Percentiles rank a stretch among this genome's conserved stretches.
Conservation (phyloP, 2,888 invertebrate species). For the Apantesis nais region DNA sequence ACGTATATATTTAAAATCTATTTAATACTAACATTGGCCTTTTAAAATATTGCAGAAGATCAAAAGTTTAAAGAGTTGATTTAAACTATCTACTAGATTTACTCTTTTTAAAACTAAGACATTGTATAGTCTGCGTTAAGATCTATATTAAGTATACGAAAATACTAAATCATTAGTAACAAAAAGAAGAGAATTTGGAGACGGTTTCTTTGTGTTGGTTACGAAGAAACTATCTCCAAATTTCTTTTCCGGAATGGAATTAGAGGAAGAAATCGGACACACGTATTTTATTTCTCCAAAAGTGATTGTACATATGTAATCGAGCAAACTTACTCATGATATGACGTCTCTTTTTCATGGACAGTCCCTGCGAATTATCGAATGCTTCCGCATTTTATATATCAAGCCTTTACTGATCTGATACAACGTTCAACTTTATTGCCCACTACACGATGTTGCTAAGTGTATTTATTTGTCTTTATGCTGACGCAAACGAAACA, state of each 20-base stretch:
- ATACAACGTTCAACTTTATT: slow-evolving; percentile 13
- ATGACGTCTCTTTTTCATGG: slow-evolving; percentile 19
- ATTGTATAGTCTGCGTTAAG: too few relatives aligned
- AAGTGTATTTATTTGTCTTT: not conserved
- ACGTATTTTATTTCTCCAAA: slow-evolving; percentile 7
- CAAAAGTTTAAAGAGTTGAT: too few relatives aligned
- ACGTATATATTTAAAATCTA: too few relatives aligned
- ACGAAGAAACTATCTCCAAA: not conserved
- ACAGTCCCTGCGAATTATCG: slow-evolving; percentile 25
- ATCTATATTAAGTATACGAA: too few relatives aligned
- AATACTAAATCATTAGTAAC: too few relatives aligned
- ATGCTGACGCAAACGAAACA: slow-evolving; percentile 3
- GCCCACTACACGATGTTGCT: not conserved
- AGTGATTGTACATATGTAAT: slow-evolving; percentile 10
- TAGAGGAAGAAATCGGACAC: not conserved
- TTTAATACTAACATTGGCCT: too few relatives aligned
- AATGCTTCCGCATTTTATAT: slow-evolving; percentile 38
- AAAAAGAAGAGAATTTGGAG: too few relatives aligned
- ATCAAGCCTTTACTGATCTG: slow-evolving; percentile 15
- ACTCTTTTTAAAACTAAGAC: too few relatives aligned
- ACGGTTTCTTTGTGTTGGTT: too few relatives aligned
- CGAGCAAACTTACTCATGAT: slow-evolving; percentile 8
- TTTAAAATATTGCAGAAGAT: too few relatives aligned
- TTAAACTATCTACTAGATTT: too few relatives aligned
- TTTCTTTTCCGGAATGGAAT: not conserved